Conservation (phyloP, 1,140 invertebrate genomes). For the Drosophila prosaltans region DNA sequence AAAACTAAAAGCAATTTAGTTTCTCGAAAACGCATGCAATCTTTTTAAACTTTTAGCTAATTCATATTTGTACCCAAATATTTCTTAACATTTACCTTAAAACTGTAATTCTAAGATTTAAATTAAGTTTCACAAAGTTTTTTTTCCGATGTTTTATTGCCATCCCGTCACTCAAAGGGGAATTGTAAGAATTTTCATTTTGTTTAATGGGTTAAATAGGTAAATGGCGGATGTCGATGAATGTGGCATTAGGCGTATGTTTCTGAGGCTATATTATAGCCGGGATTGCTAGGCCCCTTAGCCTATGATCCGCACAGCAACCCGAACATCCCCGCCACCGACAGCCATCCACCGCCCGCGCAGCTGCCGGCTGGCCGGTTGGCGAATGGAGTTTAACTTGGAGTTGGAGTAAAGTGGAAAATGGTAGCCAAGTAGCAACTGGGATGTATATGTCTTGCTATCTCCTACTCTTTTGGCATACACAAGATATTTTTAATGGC, state of each 20-base stretch:
- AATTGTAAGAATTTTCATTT: no score
- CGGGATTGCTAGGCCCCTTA: constrained; percentile 18
- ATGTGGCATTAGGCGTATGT: constrained; percentile 79
- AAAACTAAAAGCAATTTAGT: no score
- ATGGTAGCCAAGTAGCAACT: constrained; percentile 46
- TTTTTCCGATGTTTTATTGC: no score
- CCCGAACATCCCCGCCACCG: constrained; percentile 25
- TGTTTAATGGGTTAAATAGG: constrained; percentile 52
- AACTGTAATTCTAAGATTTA: no score
- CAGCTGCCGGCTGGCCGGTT: constrained; percentile 37
- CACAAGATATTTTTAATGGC: constrained; percentile 81
- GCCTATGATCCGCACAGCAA: constrained; percentile 27
- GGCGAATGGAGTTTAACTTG: constrained; percentile 16
- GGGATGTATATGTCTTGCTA: constrained; percentile 45
- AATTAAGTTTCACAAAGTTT: neutral
- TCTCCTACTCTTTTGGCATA: constrained; percentile 69
- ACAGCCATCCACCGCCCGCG: constrained; percentile 50
- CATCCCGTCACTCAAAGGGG: no score
- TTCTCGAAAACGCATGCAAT: no score
- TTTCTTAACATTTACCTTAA: no score
- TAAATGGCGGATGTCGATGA: constrained; percentile 79
- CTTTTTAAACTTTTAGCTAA: no score
- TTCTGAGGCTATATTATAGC: constrained; percentile 56
- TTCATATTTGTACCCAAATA: no score
- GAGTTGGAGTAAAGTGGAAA: constrained; percentile 23